phyloP scores from a whole-genome alignment of 2,888 invertebrate species.

The Phoenoteleia sp. region DNA sequence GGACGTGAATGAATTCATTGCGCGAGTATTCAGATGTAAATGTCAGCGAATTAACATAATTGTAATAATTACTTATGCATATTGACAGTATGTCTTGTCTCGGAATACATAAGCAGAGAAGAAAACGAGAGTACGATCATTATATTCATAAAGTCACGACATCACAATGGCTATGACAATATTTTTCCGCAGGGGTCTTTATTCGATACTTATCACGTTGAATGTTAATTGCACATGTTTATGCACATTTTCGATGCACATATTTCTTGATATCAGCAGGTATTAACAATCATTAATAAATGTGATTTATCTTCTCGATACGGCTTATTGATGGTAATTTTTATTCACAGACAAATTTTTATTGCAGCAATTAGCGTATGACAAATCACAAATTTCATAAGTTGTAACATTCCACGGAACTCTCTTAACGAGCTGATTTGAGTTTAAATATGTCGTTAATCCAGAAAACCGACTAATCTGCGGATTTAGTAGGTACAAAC shows the following conservation, averaged over 20 bases:
- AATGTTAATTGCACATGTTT: constrained; percentile 15
- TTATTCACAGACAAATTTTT: constrained; percentile 3
- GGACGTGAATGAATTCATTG: constrained; percentile 34
- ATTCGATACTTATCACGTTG: constrained; percentile 7
- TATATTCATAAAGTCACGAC: constrained; percentile 15
- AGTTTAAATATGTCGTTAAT: neutral
- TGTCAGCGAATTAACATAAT: constrained; percentile 66
- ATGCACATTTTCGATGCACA: constrained; percentile 38
- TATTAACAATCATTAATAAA: constrained; percentile 37
- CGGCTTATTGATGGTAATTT: constrained; percentile 9
- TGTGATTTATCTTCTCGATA: constrained; percentile 31
- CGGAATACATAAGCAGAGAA: neutral
- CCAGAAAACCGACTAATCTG: neutral
- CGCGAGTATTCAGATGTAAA: constrained; percentile 40
- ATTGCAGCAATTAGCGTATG: constrained; percentile 8
- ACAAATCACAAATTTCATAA: neutral
- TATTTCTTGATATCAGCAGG: constrained; percentile 7
- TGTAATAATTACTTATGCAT: constrained; percentile 61
- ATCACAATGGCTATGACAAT: constrained; percentile 43
- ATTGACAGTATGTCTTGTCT: constrained; percentile 19
- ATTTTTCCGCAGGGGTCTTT: constrained; percentile 15
- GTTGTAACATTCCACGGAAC: neutral
- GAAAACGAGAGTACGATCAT: constrained; percentile 31
- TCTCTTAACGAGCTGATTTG: neutral
- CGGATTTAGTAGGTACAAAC: neutral